Evolutionary conservation across 2,113 vertebrate genomes (phyloP).

Genomic region (Paralichthys olivaceus): DNA sequence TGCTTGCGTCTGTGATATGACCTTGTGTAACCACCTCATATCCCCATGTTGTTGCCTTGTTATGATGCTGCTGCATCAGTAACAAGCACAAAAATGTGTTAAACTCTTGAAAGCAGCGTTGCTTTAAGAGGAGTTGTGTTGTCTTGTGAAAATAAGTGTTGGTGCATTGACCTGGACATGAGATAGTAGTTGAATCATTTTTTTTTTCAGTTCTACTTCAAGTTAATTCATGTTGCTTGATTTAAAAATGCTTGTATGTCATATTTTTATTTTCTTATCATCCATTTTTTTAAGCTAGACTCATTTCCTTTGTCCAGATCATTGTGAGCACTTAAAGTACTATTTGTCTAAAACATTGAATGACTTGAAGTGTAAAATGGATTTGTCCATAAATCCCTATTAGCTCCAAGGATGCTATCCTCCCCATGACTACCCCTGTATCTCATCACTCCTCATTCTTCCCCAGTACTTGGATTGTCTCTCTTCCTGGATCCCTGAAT

Average conservation of each 20-base stretch:
- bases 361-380: slow-evolving; percentile 33
- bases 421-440: slow-evolving; percentile 20
- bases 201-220: slow-evolving; percentile 9
- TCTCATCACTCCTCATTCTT: slow-evolving; percentile 20
- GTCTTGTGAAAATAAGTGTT: slow-evolving; percentile 49
- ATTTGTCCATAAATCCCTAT: slow-evolving; percentile 15
- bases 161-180: slow-evolving; percentile 79
- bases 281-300: neutral
- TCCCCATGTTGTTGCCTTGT: slow-evolving; percentile 44
- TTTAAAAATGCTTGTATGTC: neutral
- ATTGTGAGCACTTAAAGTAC: slow-evolving; percentile 66
- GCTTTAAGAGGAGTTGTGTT: slow-evolving; percentile 59
- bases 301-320: slow-evolving; percentile 76
- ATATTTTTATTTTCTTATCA: slow-evolving; percentile 14
- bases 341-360: slow-evolving; percentile 40
- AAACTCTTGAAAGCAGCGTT: slow-evolving; percentile 56
- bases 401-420: slow-evolving; percentile 42
- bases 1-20: slow-evolving; percentile 70
- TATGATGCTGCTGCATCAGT: slow-evolving; percentile 58
- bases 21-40: slow-evolving; percentile 48
- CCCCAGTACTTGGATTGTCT: slow-evolving; percentile 46
- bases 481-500: slow-evolving; percentile 31
- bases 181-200: slow-evolving; percentile 1
- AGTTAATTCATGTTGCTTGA: slow-evolving; percentile 13
- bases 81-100: slow-evolving; percentile 58